A percentile compares a stretch with the other conserved stretches of the same genome.
Evolutionary conservation across 2,797 vertebrate genomes (phyloP).

Genomic region (Catamblyrhynchus diadema): DNA sequence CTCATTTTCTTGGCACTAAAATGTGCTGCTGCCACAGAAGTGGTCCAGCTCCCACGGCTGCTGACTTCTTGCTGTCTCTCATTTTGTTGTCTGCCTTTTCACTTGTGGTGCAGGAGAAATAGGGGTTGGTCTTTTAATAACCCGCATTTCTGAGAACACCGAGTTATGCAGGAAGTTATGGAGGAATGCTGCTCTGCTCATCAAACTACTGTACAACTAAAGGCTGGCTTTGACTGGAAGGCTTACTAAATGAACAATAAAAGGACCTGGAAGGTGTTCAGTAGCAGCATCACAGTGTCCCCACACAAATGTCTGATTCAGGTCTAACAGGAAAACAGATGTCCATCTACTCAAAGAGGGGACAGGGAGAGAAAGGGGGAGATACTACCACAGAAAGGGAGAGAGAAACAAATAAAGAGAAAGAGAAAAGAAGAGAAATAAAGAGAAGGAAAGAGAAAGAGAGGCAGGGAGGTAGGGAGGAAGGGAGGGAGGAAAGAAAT

Average conservation of each 20-base stretch:
- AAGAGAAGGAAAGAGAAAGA: neutral
- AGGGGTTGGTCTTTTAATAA: neutral
- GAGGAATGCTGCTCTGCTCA: neutral
- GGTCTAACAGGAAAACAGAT: neutral
- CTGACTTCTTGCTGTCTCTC: neutral
- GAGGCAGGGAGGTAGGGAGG: neutral
- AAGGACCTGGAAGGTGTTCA: slow-evolving; percentile 1
- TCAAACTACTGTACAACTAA: neutral
- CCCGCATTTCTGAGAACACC: neutral
- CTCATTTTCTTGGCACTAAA: neutral
- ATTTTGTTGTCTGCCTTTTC: slow-evolving; percentile 5
- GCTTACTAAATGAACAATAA: neutral
- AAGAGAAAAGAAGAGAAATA: neutral
- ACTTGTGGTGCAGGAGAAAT: neutral
- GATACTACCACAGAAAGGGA: neutral
- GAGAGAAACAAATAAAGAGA: neutral
- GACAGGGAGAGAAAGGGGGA: neutral
- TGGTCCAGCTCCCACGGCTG: neutral
- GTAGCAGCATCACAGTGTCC: neutral
- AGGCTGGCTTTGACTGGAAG: neutral
- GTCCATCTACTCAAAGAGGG: neutral
- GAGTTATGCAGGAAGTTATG: neutral
- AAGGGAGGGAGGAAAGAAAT: neutral
- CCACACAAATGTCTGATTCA: neutral
- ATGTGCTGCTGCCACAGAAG: neutral